A percentile compares a stretch with the other conserved stretches of the same genome.
Conservation (phyloP, 2,888 invertebrate species). For the Lucinisca nassula region DNA sequence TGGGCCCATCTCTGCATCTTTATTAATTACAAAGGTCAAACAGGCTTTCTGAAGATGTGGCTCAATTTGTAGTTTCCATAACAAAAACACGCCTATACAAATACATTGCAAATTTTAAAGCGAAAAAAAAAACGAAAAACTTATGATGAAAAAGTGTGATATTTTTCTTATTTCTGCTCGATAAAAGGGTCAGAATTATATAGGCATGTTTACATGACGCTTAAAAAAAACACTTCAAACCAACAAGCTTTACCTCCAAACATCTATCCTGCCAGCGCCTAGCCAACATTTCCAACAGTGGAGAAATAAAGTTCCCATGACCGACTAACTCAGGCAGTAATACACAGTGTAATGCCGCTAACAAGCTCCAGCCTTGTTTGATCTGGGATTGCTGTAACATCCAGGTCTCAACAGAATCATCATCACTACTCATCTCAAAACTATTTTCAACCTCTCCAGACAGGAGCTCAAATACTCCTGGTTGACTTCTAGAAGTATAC, state of each 20-base stretch:
- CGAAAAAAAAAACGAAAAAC: too few species aligned
- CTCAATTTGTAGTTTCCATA: too few species aligned
- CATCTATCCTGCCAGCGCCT: constrained; percentile 99
- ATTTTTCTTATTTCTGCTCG: too few species aligned
- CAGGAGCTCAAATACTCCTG: constrained; percentile 64
- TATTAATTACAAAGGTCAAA: too few species aligned
- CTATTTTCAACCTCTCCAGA: constrained; percentile 67
- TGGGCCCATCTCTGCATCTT: too few species aligned
- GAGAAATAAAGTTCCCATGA: constrained; percentile 93
- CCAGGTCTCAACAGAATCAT: constrained; percentile 69
- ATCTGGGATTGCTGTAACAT: constrained; percentile 93
- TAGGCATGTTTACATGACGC: too few species aligned
- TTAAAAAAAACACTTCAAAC: too few species aligned
- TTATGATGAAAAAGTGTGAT: too few species aligned
- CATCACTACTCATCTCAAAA: constrained; percentile 71
- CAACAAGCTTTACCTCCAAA: constrained; percentile 97
- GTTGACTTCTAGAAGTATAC: constrained; percentile 42
- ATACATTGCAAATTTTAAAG: too few species aligned
- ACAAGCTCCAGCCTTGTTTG: constrained; percentile 98
- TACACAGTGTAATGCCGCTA: constrained; percentile 98
- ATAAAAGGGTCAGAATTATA: too few species aligned
- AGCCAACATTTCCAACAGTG: constrained; percentile 99
- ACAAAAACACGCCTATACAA: too few species aligned
- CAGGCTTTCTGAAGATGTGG: too few species aligned
- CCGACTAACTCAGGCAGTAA: constrained; percentile 97